Evolutionary conservation across 2,888 invertebrate species (phyloP).

Genomic region (Cynaeus angustus): DNA sequence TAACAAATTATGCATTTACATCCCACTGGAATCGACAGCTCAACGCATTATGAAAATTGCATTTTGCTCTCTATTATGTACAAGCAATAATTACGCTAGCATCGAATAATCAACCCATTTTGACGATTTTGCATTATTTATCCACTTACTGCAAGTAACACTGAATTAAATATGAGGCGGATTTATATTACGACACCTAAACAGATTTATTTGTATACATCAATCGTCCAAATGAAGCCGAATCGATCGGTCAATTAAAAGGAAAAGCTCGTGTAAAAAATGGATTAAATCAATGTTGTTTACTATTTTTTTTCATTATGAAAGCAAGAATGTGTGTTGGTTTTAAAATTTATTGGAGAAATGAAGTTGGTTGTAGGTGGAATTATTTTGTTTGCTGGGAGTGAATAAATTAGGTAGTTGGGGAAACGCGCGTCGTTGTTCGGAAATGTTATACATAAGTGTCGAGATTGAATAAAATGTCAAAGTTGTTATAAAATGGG

Average conservation of each 20-base stretch:
- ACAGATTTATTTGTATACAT: neutral
- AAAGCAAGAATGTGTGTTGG: neutral
- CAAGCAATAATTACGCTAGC: neutral
- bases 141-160: neutral
- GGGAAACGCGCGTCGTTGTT: constrained; percentile 42
- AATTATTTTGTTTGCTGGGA: constrained; percentile 42
- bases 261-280: neutral
- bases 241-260: neutral
- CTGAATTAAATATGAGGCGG: constrained; percentile 5
- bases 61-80: neutral
- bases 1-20: constrained; percentile 3
- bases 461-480: constrained; percentile 43
- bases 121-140: constrained; percentile 5
- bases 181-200: neutral
- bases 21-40: neutral
- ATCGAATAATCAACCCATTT: neutral
- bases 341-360: neutral
- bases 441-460: constrained; percentile 32
- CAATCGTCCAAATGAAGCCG: neutral
- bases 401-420: constrained; percentile 46
- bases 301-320: neutral
- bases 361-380: neutral
- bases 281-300: neutral
- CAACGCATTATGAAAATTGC: constrained; percentile 3
- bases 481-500: constrained; percentile 38